A percentile compares a stretch with the other conserved stretches of the same genome.
Conservation (phyloP, 2,113 vertebrate species). For the Stomatorhinus ivindoensis region DNA sequence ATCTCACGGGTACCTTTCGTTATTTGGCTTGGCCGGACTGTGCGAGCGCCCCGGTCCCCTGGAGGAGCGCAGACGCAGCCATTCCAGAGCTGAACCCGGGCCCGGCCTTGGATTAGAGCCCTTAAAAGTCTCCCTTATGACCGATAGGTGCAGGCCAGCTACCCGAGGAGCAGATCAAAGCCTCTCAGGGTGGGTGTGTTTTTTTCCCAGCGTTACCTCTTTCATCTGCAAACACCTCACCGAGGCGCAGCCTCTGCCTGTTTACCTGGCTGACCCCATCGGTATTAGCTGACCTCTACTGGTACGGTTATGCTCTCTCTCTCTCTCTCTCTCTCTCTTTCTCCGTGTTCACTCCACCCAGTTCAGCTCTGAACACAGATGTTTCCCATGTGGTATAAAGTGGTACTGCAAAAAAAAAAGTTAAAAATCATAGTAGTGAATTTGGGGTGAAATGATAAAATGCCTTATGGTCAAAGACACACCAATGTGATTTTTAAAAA, state of each 20-base stretch:
- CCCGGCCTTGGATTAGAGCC: conserved; percentile 22
- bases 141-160: conserved; percentile 47
- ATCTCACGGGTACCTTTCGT: not conserved
- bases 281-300: not conserved
- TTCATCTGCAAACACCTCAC: conserved; percentile 48
- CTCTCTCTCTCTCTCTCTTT: no score
- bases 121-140: conserved; percentile 33
- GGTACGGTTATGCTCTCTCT: not conserved
- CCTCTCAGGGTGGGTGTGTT: conserved; percentile 41
- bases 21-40: conserved; percentile 6
- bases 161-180: conserved; percentile 64
- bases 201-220: conserved; percentile 51
- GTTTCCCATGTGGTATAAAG: not conserved
- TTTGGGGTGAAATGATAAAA: not conserved
- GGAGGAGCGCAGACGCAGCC: conserved; percentile 3
- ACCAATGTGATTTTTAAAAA: not conserved
- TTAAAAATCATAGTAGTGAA: not conserved
- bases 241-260: conserved; percentile 44
- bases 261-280: conserved; percentile 38
- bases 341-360: not conserved
- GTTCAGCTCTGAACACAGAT: not conserved
- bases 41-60: not conserved
- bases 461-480: not conserved
- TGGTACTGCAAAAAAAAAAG: not conserved
- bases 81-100: conserved; percentile 43